Evolutionary conservation across 1,140 invertebrate genomes (phyloP), one percentile per base, ranked within the genome.

Genomic region (Solenopsis invicta): DNA sequence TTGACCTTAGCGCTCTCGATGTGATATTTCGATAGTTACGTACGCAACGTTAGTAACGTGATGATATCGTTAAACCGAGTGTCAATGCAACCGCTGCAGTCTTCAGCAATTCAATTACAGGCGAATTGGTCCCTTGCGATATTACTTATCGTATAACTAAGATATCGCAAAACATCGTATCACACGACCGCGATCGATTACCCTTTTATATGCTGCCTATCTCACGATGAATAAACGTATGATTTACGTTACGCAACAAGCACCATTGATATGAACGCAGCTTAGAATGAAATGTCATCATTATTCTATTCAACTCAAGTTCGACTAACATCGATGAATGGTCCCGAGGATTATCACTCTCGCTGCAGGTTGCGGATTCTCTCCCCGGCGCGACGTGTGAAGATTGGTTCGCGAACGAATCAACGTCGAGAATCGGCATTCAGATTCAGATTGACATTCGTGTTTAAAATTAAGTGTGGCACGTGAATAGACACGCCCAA

Each of bases 281-380:
- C 80, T 74, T 75, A 16, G 67, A 84, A 75, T 61, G 80, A 84
- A 84, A 84, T 84, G 54, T 84, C 80, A 84, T 82, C 54, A 45
- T 74, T 74, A 74, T 82, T 82, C 67, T 74, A 82, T 84, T 75
- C 80, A 48, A 72, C 66, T 82, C 69, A 82, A 74, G 78, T 82
- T 82, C 69, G 80, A 48, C 54, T 41, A 48, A 54, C 61, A 21
- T 81, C 77, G 64, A 54, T 34, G 52, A 72, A 82, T 18, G 56
- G 24, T 84, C 54, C 56, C 13, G 78, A 4, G 52, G 34, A 71
- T 81, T 81, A 71, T 59, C 66, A 10, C 18, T 75, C 41, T 78
- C 24, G 66, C 37, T n/a, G 64, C 64, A 81, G 50, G 21, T 81
- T 69, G 76, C 45, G 12, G 50, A 80, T 69, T 71, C 18, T 41